These are phyloP conservation scores for Eolophus roseicapilla DNA, from an alignment of 2,113 vertebrate species.

Conservation along the genomic window DNA sequence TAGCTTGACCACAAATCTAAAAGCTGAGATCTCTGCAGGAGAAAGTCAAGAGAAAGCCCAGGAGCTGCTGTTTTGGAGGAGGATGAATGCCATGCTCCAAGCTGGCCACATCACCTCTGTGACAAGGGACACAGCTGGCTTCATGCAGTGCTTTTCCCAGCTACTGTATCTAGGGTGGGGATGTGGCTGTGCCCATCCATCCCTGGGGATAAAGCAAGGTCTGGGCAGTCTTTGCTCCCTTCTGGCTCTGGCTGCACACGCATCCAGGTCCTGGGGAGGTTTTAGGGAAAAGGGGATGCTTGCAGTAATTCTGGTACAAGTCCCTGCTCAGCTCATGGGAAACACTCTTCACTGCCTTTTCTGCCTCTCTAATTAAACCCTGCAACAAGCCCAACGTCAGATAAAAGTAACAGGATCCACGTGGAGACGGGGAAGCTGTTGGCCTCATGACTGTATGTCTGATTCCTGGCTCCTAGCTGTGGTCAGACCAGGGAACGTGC, in stretches of 20 bases:
- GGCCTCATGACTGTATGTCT: not conserved
- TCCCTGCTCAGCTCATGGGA: fast-evolving
- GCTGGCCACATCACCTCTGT: not conserved
- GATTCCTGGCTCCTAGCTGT: not conserved
- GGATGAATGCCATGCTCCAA: fast-evolving
- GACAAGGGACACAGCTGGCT: not conserved
- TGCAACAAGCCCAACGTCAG: fast-evolving
- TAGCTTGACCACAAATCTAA: fast-evolving
- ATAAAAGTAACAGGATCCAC: not conserved
- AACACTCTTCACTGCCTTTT: not conserved
- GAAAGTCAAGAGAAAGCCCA: not conserved
- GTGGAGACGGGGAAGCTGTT: not conserved
- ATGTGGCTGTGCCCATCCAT: fast-evolving
- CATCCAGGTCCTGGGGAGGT: not conserved
- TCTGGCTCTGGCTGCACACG: fast-evolving
- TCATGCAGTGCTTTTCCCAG: fast-evolving
- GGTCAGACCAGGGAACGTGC: not conserved
- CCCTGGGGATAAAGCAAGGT: not conserved
- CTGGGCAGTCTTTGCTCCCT: not conserved
- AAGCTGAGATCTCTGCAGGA: not conserved
- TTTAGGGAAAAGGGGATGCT: not conserved
- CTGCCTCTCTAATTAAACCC: not conserved
- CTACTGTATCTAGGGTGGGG: not conserved
- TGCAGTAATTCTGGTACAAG: not conserved
- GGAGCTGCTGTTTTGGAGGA: not conserved